Evolutionary conservation across 2,888 invertebrate genomes (phyloP).

Genomic region (Anticlea derivata): DNA sequence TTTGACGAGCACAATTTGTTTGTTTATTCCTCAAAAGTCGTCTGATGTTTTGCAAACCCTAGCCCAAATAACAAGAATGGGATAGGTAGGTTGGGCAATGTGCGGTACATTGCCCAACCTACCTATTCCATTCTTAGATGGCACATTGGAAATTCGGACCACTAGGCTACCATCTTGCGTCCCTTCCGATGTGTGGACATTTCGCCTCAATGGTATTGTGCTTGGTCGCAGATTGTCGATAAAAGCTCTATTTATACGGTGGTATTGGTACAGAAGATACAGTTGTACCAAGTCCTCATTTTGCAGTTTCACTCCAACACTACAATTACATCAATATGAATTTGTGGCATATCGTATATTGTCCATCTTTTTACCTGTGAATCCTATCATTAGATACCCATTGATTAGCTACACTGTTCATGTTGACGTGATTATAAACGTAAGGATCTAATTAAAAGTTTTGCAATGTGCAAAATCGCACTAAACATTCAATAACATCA

Average conservation of each 20-base stretch:
- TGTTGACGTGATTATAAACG: too few relatives aligned
- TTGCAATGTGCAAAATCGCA: too few relatives aligned
- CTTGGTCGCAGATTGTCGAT: constrained; percentile 39
- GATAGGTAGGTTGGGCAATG: constrained; percentile 22
- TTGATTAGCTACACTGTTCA: too few relatives aligned
- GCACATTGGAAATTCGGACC: constrained; percentile 36
- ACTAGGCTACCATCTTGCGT: constrained; percentile 27
- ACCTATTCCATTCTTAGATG: constrained; percentile 31
- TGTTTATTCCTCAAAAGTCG: too few relatives aligned
- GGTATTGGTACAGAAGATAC: constrained; percentile 22
- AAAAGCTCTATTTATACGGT: constrained; percentile 36
- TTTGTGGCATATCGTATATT: not conserved
- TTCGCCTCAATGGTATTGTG: constrained; percentile 35
- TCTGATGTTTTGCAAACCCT: too few relatives aligned
- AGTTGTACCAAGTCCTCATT: not conserved
- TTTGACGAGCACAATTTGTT: too few relatives aligned
- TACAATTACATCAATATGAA: not conserved
- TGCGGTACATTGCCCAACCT: constrained; percentile 18
- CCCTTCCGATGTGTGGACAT: constrained; percentile 33
- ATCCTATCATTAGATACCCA: too few relatives aligned
- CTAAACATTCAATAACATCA: too few relatives aligned
- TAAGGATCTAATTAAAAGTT: too few relatives aligned
- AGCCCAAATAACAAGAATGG: constrained; percentile 25
- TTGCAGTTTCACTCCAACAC: not conserved
- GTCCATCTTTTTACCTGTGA: too few relatives aligned